Evolutionary conservation across 2,888 invertebrate species (phyloP).

Genomic region (Euclidia mi): DNA sequence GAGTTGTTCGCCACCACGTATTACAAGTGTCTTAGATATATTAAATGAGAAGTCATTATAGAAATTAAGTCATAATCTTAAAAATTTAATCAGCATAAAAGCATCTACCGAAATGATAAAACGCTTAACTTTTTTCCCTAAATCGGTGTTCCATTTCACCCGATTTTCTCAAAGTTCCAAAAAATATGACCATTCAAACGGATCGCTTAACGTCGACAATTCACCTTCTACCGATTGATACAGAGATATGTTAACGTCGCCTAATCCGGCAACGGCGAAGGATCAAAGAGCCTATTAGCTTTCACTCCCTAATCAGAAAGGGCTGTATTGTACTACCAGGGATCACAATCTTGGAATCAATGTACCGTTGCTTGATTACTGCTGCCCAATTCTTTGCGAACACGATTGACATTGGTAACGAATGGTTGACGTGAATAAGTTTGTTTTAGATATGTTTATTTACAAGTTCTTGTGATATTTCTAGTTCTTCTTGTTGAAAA

Average conservation of each 20-base stretch:
- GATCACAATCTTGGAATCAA: slow-evolving; percentile 23
- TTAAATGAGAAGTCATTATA: too few relatives aligned
- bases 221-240: slow-evolving; percentile 26
- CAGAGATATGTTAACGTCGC: slow-evolving; percentile 24
- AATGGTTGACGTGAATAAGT: slow-evolving; percentile 10
- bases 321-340: slow-evolving; percentile 18
- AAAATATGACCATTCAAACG: slow-evolving; percentile 25
- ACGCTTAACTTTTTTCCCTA: too few relatives aligned
- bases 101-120: too few relatives aligned
- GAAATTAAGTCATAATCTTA: too few relatives aligned
- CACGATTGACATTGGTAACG: slow-evolving; percentile 9
- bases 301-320: slow-evolving; percentile 33
- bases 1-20: too few relatives aligned
- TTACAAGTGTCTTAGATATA: too few relatives aligned
- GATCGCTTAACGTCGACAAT: slow-evolving; percentile 17
- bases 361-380: slow-evolving; percentile 33
- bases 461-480: neutral
- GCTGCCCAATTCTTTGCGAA: slow-evolving; percentile 7
- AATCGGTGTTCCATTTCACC: too few relatives aligned
- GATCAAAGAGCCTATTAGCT: slow-evolving; percentile 35
- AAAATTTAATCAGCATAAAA: too few relatives aligned
- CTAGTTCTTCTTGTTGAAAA: too few relatives aligned
- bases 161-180: neutral
- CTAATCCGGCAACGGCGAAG: slow-evolving; percentile 21
- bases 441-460: neutral